These are phyloP conservation scores for Rotaria socialis DNA, from an alignment of 2,888 invertebrate species.

Conservation along the genomic window DNA sequence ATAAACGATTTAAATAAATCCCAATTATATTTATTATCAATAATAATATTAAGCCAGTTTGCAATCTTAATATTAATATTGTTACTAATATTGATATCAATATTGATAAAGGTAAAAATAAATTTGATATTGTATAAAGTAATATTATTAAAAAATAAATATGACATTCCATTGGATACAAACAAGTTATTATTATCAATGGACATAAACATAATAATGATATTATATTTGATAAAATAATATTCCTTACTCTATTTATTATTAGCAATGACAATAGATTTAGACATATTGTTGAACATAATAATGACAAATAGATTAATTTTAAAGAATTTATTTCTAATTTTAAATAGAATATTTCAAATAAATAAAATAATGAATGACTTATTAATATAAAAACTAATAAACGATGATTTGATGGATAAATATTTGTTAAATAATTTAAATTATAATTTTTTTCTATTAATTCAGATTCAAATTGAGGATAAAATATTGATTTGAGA, in stretches of 20 bases:
- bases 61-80: background rate
- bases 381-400: background rate
- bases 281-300: background rate
- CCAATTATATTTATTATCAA: background rate
- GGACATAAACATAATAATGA: background rate
- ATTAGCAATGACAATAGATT: background rate
- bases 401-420: constrained; percentile 11
- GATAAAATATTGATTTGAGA: background rate
- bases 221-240: background rate
- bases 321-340: background rate
- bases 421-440: background rate
- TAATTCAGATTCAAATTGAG: background rate
- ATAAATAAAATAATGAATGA: background rate
- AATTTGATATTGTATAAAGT: constrained; percentile 18
- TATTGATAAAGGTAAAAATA: background rate
- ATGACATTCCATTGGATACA: background rate
- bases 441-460: background rate
- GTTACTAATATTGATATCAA: background rate
- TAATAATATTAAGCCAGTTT: background rate
- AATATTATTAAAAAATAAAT: background rate
- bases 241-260: background rate
- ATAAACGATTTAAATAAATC: background rate
- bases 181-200: background rate
- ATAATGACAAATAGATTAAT: background rate
- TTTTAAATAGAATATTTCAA: background rate